Conservation (phyloP, 2,888 invertebrate genomes). For the Agrotis ipsilon region DNA sequence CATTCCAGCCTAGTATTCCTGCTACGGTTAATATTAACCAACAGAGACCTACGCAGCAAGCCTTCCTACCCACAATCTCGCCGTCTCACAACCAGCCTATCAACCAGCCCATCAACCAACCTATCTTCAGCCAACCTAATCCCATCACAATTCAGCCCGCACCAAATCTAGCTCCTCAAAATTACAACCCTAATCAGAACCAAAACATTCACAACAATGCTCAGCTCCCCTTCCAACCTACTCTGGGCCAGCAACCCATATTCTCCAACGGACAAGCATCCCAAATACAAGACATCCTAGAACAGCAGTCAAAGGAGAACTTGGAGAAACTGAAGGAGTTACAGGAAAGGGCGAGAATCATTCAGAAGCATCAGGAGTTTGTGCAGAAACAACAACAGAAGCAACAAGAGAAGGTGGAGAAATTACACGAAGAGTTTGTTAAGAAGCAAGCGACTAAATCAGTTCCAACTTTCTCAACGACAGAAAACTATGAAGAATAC, state of each 20-base stretch:
- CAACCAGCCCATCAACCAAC: conserved; percentile 80
- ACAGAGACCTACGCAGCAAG: conserved; percentile 83
- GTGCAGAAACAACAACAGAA: conserved; percentile 95
- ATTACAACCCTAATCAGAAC: conserved; percentile 53
- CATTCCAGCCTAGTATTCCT: conserved; percentile 77
- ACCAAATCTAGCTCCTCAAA: conserved; percentile 85
- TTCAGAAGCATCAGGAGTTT: conserved; percentile 94
- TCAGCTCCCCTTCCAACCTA: conserved; percentile 84
- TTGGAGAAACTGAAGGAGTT: conserved; percentile 92
- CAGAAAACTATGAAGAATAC: conserved; percentile 87
- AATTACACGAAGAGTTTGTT: conserved; percentile 93
- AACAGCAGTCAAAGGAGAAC: conserved; percentile 92
- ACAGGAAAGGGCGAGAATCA: conserved; percentile 93
- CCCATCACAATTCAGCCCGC: conserved; percentile 88
- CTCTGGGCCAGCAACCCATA: conserved; percentile 82
- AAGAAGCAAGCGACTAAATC: conserved; percentile 93
- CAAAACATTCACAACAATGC: conserved; percentile 72
- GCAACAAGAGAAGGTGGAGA: conserved; percentile 94
- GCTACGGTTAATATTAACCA: conserved; percentile 79
- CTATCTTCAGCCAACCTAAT: conserved; percentile 80
- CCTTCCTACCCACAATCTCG: conserved; percentile 84
- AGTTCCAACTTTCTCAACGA: conserved; percentile 87
- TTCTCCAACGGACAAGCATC: conserved; percentile 88
- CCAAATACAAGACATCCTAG: conserved; percentile 91
- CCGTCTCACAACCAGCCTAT: conserved; percentile 75